A percentile compares a stretch with the other conserved stretches of the same genome.
Evolutionary conservation across 2,797 vertebrate species (phyloP).

Genomic region (Crossoptilon crossoptilon): DNA sequence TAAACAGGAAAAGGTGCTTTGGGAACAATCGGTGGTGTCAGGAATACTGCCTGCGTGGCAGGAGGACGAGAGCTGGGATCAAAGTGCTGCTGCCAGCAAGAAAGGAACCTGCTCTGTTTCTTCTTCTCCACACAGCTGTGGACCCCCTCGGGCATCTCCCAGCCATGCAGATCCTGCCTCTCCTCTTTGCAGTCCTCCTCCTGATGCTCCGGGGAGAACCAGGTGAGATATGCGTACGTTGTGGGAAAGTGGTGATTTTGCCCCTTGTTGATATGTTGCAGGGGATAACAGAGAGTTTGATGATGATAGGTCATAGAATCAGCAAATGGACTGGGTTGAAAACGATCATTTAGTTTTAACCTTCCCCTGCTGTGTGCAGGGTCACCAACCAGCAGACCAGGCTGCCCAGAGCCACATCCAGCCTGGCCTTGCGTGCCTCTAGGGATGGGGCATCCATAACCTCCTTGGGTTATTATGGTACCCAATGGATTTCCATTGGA

Average conservation of each 20-base stretch:
- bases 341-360: too few species aligned
- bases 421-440: too few species aligned
- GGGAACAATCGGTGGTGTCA: neutral
- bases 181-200: conserved; percentile 44
- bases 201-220: conserved; percentile 14
- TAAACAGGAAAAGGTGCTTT: neutral
- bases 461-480: neutral
- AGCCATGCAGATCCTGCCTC: conserved; percentile 33
- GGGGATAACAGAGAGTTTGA: neutral
- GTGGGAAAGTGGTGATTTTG: neutral
- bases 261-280: neutral
- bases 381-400: too few species aligned
- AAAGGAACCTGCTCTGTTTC: neutral
- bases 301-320: fast-evolving
- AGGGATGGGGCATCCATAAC: too few species aligned
- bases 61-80: neutral
- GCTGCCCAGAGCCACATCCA: too few species aligned
- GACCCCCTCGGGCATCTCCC: fast-evolving
- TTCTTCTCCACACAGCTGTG: neutral
- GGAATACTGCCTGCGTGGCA: neutral
- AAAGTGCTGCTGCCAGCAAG: neutral
- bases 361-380: too few species aligned
- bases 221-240: neutral
- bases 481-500: neutral
- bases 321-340: too few species aligned